Evolutionary conservation across 2,888 invertebrate genomes (phyloP).

Genomic region (Nudaria mundana): DNA sequence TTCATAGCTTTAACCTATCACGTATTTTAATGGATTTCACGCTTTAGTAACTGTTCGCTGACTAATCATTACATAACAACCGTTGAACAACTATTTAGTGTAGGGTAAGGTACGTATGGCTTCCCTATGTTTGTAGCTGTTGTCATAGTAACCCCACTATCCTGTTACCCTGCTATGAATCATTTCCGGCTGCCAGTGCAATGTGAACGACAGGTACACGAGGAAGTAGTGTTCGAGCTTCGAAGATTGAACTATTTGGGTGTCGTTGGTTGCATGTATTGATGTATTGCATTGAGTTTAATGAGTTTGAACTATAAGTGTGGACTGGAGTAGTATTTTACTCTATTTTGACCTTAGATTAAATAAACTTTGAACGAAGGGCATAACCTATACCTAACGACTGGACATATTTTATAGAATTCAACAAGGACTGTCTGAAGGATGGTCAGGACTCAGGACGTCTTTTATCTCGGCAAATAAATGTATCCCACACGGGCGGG

Average conservation of each 20-base stretch:
- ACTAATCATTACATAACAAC: slow-evolving; percentile 37
- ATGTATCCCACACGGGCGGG: too few relatives aligned
- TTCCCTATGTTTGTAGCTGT: slow-evolving; percentile 69
- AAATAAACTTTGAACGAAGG: too few relatives aligned
- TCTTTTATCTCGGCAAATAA: too few relatives aligned
- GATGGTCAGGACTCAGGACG: too few relatives aligned
- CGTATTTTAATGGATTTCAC: slow-evolving; percentile 15
- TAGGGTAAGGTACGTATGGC: slow-evolving; percentile 40
- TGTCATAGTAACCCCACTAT: slow-evolving; percentile 60
- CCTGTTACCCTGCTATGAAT: slow-evolving; percentile 40
- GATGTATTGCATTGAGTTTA: slow-evolving; percentile 5
- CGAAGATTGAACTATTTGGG: slow-evolving; percentile 30
- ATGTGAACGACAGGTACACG: slow-evolving; percentile 21
- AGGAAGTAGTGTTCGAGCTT: slow-evolving; percentile 27
- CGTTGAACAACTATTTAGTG: slow-evolving; percentile 19
- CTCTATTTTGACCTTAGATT: too few relatives aligned
- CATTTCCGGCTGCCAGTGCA: slow-evolving; percentile 67
- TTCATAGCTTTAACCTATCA: slow-evolving; percentile 8
- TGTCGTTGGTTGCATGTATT: slow-evolving; percentile 14
- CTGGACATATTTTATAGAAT: too few relatives aligned
- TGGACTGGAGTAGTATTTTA: too few relatives aligned
- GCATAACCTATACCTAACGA: too few relatives aligned
- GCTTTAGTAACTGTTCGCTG: slow-evolving; percentile 17
- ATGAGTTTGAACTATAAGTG: too few relatives aligned
- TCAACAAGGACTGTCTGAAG: too few relatives aligned